Evolutionary conservation across 2,888 invertebrate genomes (phyloP).

Genomic region (Pammene aurita): DNA sequence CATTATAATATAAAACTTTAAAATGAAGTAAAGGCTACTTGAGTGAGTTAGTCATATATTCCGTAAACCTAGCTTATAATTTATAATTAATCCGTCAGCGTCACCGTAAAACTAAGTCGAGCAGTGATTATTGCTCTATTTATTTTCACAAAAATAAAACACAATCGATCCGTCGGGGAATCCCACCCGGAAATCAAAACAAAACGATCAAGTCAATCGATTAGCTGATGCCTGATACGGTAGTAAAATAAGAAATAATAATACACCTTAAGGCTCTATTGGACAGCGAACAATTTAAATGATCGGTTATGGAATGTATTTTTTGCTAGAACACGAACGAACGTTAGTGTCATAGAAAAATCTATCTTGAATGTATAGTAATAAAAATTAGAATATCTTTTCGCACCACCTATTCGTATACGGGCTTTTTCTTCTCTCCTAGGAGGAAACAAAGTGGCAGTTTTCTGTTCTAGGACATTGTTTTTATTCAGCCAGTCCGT

Average conservation of each 20-base stretch:
- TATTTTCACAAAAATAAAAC: constrained; percentile 9
- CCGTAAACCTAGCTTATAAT: background rate
- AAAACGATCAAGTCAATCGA: constrained; percentile 31
- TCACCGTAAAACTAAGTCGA: background rate
- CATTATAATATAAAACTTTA: no score
- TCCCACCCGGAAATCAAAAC: constrained; percentile 21
- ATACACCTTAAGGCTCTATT: constrained; percentile 18
- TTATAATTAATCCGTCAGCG: background rate
- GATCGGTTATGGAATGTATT: constrained; percentile 33
- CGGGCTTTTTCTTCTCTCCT: no score
- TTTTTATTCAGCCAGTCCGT: no score
- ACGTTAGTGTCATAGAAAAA: background rate
- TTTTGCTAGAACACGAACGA: constrained; percentile 11
- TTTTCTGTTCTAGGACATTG: no score
- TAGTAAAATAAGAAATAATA: constrained; percentile 34
- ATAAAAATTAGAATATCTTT: constrained; percentile 4
- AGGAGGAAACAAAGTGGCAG: no score
- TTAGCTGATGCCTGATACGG: constrained; percentile 28
- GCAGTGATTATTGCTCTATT: background rate
- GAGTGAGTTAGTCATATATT: background rate
- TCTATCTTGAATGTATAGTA: background rate
- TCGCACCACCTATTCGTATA: no score
- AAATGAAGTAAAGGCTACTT: no score
- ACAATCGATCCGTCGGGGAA: constrained; percentile 10
- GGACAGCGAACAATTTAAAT: constrained; percentile 28